Conservation (phyloP, 2,888 invertebrate genomes). For the Leucoma salicis region DNA sequence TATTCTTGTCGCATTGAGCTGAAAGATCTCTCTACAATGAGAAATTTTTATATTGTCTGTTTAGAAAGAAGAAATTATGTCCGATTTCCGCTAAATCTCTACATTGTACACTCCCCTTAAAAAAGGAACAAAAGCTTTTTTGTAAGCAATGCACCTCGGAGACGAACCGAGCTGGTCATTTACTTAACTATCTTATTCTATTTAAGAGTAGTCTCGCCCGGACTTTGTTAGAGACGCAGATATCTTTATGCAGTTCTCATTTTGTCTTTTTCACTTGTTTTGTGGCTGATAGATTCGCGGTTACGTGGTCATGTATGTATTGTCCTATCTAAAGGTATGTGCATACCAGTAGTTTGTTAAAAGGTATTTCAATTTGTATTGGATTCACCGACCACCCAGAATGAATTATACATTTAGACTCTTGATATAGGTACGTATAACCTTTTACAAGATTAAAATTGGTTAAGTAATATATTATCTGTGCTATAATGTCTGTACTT, state of each 20-base stretch:
- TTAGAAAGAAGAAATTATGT: neutral
- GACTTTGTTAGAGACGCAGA: slow-evolving; percentile 52
- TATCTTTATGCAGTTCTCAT: slow-evolving; percentile 59
- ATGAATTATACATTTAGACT: no score
- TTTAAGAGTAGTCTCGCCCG: slow-evolving; percentile 56
- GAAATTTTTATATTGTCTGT: no score
- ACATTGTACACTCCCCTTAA: slow-evolving; percentile 26
- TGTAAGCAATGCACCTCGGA: slow-evolving; percentile 53
- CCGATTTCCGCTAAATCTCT: slow-evolving; percentile 7
- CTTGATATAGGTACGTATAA: no score
- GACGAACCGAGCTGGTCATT: slow-evolving; percentile 53
- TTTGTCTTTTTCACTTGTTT: slow-evolving; percentile 28
- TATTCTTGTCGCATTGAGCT: no score
- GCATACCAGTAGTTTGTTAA: neutral
- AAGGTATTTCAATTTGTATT: no score
- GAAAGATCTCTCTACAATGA: no score
- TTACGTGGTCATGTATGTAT: slow-evolving; percentile 29
- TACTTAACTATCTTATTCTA: slow-evolving; percentile 73
- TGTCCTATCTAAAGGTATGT: slow-evolving; percentile 25
- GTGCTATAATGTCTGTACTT: no score
- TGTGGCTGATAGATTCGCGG: slow-evolving; percentile 29
- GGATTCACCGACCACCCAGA: no score
- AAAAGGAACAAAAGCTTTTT: slow-evolving; percentile 58
- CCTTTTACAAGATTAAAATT: no score
- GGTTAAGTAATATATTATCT: no score